A percentile compares a stretch with the other conserved stretches of the same genome.
Evolutionary conservation across 1,140 invertebrate genomes (phyloP).

Genomic region (Calliphora vicina): DNA sequence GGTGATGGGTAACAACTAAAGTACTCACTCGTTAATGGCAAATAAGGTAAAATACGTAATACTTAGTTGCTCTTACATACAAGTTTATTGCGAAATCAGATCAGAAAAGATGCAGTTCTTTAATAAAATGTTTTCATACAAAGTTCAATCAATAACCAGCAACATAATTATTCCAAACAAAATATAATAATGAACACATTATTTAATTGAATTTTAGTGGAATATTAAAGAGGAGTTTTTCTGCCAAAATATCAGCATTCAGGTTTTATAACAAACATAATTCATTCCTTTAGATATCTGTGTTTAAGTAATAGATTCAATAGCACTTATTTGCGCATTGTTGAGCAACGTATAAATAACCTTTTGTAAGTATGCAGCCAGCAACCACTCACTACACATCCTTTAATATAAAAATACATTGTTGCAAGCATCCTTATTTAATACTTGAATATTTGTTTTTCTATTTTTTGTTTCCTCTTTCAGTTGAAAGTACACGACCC

Average conservation of each 20-base stretch:
- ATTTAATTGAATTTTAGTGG: too few relatives aligned
- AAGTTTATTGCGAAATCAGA: not conserved
- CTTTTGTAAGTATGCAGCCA: not conserved
- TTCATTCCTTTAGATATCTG: not conserved
- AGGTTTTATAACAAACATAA: not conserved
- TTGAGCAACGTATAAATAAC: conserved; percentile 23
- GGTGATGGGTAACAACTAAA: not conserved
- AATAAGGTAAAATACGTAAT: conserved; percentile 2
- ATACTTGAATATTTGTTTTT: not conserved
- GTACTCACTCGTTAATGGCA: not conserved
- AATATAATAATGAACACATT: too few relatives aligned
- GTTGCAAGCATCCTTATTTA: conserved; percentile 19
- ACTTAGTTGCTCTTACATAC: not conserved
- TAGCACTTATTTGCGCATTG: conserved; percentile 30
- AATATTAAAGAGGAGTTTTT: too few relatives aligned
- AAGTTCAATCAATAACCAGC: not conserved
- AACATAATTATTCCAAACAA: too few relatives aligned
- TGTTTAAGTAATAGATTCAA: conserved; percentile 8
- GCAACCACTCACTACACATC: not conserved
- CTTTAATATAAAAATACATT: not conserved
- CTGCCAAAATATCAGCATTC: too few relatives aligned
- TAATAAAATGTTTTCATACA: not conserved
- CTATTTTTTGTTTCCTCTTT: not conserved
- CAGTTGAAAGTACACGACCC: conserved; percentile 17
- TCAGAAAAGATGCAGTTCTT: not conserved